These are phyloP conservation scores for Atta texana DNA, from an alignment of 1,140 invertebrate species.

Conservation along the genomic window DNA sequence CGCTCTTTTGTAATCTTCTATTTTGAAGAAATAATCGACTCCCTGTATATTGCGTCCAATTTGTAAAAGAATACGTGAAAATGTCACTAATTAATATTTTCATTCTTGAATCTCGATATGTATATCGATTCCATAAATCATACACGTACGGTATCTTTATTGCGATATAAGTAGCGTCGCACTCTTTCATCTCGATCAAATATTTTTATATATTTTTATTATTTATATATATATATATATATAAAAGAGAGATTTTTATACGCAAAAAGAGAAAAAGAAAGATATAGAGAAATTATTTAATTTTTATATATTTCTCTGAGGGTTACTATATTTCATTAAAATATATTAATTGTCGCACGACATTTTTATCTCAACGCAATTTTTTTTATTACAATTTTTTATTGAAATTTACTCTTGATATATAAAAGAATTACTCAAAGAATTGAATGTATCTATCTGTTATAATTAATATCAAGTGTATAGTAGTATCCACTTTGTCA, in stretches of 20 bases:
- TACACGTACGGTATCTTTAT: not conserved
- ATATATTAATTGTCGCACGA: no score
- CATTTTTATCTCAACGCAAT: not conserved
- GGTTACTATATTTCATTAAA: not conserved
- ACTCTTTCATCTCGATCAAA: not conserved
- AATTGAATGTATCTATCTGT: not conserved
- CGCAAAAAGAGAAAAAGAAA: not conserved
- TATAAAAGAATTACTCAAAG: not conserved
- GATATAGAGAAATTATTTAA: not conserved
- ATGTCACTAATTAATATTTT: constrained; percentile 15
- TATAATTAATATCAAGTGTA: constrained; percentile 29
- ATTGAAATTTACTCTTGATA: not conserved
- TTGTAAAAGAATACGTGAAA: not conserved
- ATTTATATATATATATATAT: not conserved
- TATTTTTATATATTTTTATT: constrained; percentile 20
- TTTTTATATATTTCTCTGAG: not conserved
- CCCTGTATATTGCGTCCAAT: constrained; percentile 12
- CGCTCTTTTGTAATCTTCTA: no score
- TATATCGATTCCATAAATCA: not conserved
- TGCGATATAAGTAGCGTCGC: not conserved
- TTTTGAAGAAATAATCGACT: no score
- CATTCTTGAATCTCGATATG: not conserved
- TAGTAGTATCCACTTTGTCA: not conserved
- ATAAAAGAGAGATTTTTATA: constrained; percentile 8
- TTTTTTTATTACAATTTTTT: not conserved